These are phyloP conservation scores for Phanerotoma sp. DNA, from an alignment of 2,888 invertebrate genomes.

Conservation along the genomic window DNA sequence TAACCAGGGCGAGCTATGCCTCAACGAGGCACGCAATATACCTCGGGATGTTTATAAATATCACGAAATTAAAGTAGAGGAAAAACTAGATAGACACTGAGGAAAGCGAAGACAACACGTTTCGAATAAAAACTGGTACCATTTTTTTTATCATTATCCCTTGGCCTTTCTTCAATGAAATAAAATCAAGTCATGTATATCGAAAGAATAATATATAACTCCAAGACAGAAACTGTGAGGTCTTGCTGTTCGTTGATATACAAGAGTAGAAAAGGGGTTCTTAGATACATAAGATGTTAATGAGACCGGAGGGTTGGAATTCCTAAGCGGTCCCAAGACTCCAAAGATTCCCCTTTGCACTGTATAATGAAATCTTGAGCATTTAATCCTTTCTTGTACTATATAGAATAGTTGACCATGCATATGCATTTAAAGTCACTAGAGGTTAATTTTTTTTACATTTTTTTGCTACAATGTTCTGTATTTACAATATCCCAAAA, in stretches of 20 bases:
- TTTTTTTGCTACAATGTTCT: too few species aligned
- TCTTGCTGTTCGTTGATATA: conserved; percentile 31
- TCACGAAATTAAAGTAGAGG: too few species aligned
- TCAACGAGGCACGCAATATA: too few species aligned
- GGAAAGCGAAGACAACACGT: background rate
- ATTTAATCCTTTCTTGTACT: conserved; percentile 4
- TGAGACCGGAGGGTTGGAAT: conserved; percentile 57
- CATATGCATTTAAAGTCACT: background rate
- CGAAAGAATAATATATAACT: conserved; percentile 28
- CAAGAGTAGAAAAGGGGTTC: conserved; percentile 32
- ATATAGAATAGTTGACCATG: conserved; percentile 5
- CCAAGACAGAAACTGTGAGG: conserved; percentile 42
- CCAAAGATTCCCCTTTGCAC: conserved; percentile 51
- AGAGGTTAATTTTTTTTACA: background rate
- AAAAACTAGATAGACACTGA: background rate
- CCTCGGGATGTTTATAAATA: too few species aligned
- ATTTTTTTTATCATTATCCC: background rate
- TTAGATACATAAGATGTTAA: conserved; percentile 56
- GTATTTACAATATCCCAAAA: background rate
- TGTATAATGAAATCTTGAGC: conserved; percentile 40
- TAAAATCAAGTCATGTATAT: conserved; percentile 15
- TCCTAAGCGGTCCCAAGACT: conserved; percentile 53
- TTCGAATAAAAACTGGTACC: background rate
- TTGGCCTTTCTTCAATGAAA: background rate
- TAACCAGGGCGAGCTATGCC: too few species aligned